Base-by-base conservation (phyloP, 2,888 invertebrate species). In the Pteria penguin region DNA sequence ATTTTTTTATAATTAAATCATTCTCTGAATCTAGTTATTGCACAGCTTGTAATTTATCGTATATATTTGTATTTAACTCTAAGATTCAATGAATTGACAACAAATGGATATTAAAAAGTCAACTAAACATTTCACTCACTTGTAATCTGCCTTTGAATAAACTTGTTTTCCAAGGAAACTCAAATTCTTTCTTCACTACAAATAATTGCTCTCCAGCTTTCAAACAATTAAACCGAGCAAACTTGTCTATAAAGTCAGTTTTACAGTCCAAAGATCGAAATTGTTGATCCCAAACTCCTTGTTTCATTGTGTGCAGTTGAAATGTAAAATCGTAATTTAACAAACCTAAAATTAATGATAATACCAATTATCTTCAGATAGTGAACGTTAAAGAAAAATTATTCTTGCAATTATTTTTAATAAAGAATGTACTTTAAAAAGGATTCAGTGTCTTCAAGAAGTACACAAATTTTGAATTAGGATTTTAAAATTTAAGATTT, bases 291-390 rank as follows among this genome's bases (percentile, higher is more conserved):
- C 89, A 89, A n/a, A 88, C 78, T 27, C 84, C 81, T 31, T 85
- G 81, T 32, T 88, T 80, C 76, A 87, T 81, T n/a, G 87, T 89
- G 3, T 88, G 79, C 22, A 90, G 75, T 68, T 89, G 88, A 1
- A 90, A 70, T 1, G 88, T 88, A 72, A 88, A 87, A n/a, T 78
- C 82, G 78, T 90, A 90, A 57, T 84, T 86, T 79, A 88, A 86
- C n/a, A 90, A 80, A 58, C 90, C 90, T 89, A 74, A 18, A 80
- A 76, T 65, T n/a, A n/a, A n/a, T n/a, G 61, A 61, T 61, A 31
- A 8, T 32, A 29, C 22, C 61, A 61, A 32, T 31, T 61, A 61
- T 32, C 24, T 18, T 61, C 61, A 61, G 61, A 29, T 22, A 24
- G 22, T n/a, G 61, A 1, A 61, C n/a, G n/a, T n/a, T n/a, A n/a